Evolutionary conservation across 2,113 vertebrate genomes (phyloP).

Genomic region (Tauraco erythrolophus): DNA sequence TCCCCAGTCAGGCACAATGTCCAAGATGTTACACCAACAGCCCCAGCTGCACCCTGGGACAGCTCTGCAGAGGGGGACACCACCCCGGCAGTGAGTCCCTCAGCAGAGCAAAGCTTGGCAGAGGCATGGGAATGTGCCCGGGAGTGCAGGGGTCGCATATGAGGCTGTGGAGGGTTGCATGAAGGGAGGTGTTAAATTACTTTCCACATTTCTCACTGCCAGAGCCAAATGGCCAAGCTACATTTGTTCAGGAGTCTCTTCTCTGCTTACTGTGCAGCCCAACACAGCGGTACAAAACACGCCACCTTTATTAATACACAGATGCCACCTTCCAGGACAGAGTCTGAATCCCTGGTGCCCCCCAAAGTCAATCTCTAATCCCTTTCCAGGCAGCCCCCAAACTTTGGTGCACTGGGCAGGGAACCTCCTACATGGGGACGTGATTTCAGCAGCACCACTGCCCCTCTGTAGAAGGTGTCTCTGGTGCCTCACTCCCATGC

Average conservation of each 20-base stretch:
- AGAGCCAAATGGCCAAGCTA: not conserved
- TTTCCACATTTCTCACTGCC: not conserved
- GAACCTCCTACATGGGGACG: not conserved
- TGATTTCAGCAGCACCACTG: not conserved
- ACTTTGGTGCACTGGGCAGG: not conserved
- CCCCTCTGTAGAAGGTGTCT: not conserved
- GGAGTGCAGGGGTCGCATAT: not conserved
- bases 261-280: not conserved
- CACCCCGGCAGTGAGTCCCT: not conserved
- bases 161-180: not conserved
- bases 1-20: not conserved
- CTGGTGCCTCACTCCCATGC: not conserved
- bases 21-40: not conserved
- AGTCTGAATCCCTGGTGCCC: not conserved
- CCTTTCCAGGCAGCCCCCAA: not conserved
- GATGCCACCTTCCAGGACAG: not conserved
- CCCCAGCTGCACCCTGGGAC: not conserved
- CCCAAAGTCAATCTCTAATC: not conserved
- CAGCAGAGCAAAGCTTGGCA: constrained; percentile 1
- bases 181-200: not conserved
- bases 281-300: not conserved
- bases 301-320: not conserved
- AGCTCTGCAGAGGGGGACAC: not conserved
- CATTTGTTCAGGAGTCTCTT: not conserved
- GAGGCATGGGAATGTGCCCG: not conserved